Base-by-base conservation (phyloP, 2,113 vertebrate species). In the Seriola rivoliana region DNA sequence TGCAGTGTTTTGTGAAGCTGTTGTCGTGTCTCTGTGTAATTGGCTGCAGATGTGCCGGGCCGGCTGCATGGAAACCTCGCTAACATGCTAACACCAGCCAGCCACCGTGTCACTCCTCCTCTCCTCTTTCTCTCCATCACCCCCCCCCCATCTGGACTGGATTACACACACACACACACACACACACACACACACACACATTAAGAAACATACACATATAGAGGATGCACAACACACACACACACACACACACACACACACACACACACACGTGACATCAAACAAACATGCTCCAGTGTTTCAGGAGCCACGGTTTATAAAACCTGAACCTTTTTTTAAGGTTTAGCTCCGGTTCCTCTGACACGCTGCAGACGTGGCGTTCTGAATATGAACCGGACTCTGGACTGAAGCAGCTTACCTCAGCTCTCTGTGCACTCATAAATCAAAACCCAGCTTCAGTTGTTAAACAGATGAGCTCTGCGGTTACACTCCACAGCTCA, bases 21-120 rank as follows among this genome's bases (percentile, higher is more conserved):
- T 32, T 75, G 70, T 74, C 71, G 80, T 80, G 82, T 74, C 66
- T 71, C 67, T 64, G 38, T 34, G 14, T 91, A 92, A 91, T 82
- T 50, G 60, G 38, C 71, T 67, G 60, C 92, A 92, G 91, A 89
- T 92, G 86, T 90, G 25, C 14, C 16, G 32, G 64, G 80, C 71
- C 11, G 50, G 77, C 77, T 81, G 67, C 70, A 17, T 72, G 80
- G 85, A 90, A 88, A 86, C 59, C 59, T 78, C 44, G 36, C 82
- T 82, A 82, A 90, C 81, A 74, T 71, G 82, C 80, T 82, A 84
- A 85, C 81, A 54, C 10, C 69, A 16, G 77, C 78, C 80, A 75
- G 71, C 42, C 48, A 21, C 60, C 1, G 13, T 62, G 58, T 75
- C 66, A 25, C 36, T 82, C 69, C 75, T 57, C 58, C 81, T 17